These are phyloP conservation scores for Xenopus petersii DNA, from an alignment of 2,797 vertebrate species.

Conservation along the genomic window DNA sequence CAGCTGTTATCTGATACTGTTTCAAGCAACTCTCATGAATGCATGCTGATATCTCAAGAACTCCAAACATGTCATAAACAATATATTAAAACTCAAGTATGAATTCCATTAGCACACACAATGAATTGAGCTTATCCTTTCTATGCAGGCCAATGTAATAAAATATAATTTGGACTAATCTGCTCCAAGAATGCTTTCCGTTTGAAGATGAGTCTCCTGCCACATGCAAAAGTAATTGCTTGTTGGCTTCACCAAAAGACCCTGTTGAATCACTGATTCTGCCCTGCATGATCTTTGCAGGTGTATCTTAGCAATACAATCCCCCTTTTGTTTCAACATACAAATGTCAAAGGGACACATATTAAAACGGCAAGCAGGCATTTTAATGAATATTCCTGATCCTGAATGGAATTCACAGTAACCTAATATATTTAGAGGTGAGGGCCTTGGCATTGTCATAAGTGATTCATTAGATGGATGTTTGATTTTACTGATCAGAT, in stretches of 20 bases:
- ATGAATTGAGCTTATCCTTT: constrained; percentile 83
- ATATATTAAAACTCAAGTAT: constrained; percentile 84
- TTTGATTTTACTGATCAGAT: constrained; percentile 52
- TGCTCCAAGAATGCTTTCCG: constrained; percentile 86
- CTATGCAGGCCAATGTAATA: constrained; percentile 84
- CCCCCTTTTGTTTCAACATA: constrained; percentile 77
- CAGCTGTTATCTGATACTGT: constrained; percentile 88
- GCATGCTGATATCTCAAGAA: constrained; percentile 82
- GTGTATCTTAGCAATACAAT: constrained; percentile 84
- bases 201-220: constrained; percentile 93
- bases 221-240: constrained; percentile 86
- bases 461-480: constrained; percentile 52
- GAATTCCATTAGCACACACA: constrained; percentile 88
- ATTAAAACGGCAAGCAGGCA: constrained; percentile 76
- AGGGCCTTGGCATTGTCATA: constrained; percentile 50
- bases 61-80: constrained; percentile 94
- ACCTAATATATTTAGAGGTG: constrained; percentile 52
- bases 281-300: constrained; percentile 80
- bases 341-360: constrained; percentile 68
- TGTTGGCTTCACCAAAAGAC: constrained; percentile 73
- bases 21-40: constrained; percentile 87
- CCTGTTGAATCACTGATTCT: constrained; percentile 78
- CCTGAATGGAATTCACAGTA: constrained; percentile 66
- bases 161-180: constrained; percentile 98
- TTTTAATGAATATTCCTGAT: constrained; percentile 69